Evolutionary conservation across 2,113 vertebrate genomes (phyloP).

Genomic region (Amphilophus citrinellus): DNA sequence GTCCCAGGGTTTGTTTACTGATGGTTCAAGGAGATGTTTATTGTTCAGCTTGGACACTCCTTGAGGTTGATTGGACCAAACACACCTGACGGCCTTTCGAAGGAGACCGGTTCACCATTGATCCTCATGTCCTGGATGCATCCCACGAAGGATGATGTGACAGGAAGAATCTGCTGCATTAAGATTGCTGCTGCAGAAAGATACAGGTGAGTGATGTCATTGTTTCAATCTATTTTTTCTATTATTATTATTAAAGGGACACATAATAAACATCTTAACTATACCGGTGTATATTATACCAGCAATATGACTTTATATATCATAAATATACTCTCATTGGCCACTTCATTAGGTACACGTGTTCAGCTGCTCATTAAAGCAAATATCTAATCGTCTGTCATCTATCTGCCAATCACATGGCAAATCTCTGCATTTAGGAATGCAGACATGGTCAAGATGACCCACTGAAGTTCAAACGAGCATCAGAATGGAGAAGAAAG

Average conservation of each 20-base stretch:
- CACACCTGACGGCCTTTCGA: conserved; percentile 78
- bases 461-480: neutral
- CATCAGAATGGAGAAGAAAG: neutral
- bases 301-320: neutral
- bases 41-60: conserved; percentile 86
- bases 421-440: neutral
- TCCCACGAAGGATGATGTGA: conserved; percentile 84
- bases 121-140: conserved; percentile 87
- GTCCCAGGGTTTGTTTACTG: conserved; percentile 59
- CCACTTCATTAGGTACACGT: too few relatives aligned
- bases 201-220: neutral
- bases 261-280: neutral
- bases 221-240: neutral
- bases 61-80: conserved; percentile 86
- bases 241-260: neutral
- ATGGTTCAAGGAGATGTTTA: neutral
- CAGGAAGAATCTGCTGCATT: conserved; percentile 68
- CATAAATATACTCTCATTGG: neutral
- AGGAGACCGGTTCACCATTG: conserved; percentile 80
- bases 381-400: neutral
- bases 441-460: neutral
- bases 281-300: neutral
- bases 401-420: neutral
- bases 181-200: conserved; percentile 41
- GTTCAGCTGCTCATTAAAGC: neutral